A percentile compares a stretch with the other conserved stretches of the same genome.
phyloP scores from a whole-genome alignment of 2,113 vertebrate species.

The Ictidomys tridecemlineatus region DNA sequence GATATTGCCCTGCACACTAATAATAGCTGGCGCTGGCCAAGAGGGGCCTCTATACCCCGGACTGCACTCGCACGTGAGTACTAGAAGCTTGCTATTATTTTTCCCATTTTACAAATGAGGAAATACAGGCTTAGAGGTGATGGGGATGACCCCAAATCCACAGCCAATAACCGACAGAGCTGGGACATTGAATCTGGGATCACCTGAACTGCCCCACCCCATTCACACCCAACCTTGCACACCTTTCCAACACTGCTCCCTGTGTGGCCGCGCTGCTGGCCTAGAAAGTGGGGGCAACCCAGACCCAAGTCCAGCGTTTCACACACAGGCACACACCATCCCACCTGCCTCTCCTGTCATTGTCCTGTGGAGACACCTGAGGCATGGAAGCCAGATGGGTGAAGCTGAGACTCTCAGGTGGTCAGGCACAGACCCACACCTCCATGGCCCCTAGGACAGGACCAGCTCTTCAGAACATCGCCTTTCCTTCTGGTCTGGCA shows the following conservation, averaged over 20 bases:
- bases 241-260: not conserved
- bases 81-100: accelerated
- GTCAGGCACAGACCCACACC: not conserved
- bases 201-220: accelerated
- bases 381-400: not conserved
- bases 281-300: too few species aligned
- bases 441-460: not conserved
- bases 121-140: not conserved
- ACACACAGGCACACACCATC: accelerated
- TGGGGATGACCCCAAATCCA: not conserved
- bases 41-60: accelerated
- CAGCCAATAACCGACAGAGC: not conserved
- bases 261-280: accelerated
- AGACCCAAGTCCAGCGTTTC: accelerated
- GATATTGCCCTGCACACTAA: accelerated
- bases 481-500: not conserved
- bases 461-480: not conserved
- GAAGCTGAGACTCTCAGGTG: not conserved
- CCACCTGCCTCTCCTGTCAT: accelerated
- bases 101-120: not conserved
- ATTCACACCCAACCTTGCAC: accelerated
- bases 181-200: not conserved
- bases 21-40: accelerated
- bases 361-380: not conserved
- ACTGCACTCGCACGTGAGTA: accelerated